Percentiles rank a stretch among this genome's conserved stretches.
Conservation (phyloP, 2,888 invertebrate species). For the Drosophila tanythrix region DNA sequence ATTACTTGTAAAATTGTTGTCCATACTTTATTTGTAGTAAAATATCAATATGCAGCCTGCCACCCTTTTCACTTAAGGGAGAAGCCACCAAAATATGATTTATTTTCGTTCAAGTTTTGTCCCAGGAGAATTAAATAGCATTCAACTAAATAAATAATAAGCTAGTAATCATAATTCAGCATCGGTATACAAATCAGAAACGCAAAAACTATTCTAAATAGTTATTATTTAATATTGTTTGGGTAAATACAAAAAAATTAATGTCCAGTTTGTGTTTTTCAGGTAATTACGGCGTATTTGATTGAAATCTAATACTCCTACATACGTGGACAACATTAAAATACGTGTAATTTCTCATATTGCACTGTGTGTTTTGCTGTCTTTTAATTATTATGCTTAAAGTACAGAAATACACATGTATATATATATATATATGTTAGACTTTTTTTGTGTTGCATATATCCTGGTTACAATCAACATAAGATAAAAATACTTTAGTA, state of each 20-base stretch:
- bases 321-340: background rate
- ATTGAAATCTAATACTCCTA: background rate
- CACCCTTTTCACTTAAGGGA: background rate
- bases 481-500: slow-evolving; percentile 35
- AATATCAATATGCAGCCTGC: background rate
- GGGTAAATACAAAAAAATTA: slow-evolving; percentile 50
- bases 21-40: background rate
- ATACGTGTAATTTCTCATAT: background rate
- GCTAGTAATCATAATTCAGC: slow-evolving; percentile 58
- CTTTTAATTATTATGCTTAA: slow-evolving; percentile 24
- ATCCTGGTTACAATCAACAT: slow-evolving; percentile 4
- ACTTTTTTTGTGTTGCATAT: slow-evolving; percentile 14
- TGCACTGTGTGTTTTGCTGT: slow-evolving; percentile 20
- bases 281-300: background rate
- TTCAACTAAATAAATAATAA: slow-evolving; percentile 58
- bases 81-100: background rate
- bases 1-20: slow-evolving; percentile 41
- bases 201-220: slow-evolving; percentile 44
- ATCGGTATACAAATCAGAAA: slow-evolving; percentile 59
- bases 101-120: background rate
- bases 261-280: background rate
- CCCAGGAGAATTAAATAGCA: slow-evolving; percentile 23
- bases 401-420: slow-evolving; percentile 9
- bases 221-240: slow-evolving; percentile 64
- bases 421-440: slow-evolving; percentile 2